Conservation (phyloP, 2,113 vertebrate genomes). For the Manacus vitellinus region DNA sequence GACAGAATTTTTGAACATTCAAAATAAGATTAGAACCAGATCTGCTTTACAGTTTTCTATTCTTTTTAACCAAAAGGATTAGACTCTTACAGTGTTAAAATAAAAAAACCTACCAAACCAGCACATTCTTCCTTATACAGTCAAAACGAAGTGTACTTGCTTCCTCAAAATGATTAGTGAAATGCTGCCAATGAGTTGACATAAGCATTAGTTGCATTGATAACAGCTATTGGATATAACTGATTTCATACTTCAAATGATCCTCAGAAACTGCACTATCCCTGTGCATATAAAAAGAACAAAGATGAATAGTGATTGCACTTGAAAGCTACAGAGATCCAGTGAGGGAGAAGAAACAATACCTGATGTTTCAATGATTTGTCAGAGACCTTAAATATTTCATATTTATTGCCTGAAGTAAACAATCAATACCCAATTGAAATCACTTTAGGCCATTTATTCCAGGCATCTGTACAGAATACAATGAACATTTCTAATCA, state of each 20-base stretch:
- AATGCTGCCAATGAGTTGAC: background rate
- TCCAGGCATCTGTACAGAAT: background rate
- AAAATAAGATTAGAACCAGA: background rate
- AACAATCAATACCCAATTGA: background rate
- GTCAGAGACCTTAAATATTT: background rate
- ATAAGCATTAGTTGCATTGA: background rate
- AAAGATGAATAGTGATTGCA: background rate
- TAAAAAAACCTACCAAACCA: background rate
- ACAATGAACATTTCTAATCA: background rate
- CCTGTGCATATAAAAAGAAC: background rate
- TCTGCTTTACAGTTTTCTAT: background rate
- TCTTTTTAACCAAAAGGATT: background rate
- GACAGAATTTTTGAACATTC: background rate
- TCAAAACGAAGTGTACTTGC: fast-evolving
- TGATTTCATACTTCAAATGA: background rate
- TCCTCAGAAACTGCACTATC: background rate
- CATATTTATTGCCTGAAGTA: background rate
- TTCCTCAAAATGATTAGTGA: background rate
- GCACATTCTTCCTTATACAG: background rate
- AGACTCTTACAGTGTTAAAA: background rate
- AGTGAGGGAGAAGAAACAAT: background rate
- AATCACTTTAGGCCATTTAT: background rate
- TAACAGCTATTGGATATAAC: background rate
- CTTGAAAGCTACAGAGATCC: background rate
- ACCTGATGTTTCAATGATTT: background rate